Evolutionary conservation across 37 sponge, comb jelly and placozoan genomes (phyloP), one percentile per base, ranked within the genome.

Genomic region (Diacarnus erythraeanus): DNA sequence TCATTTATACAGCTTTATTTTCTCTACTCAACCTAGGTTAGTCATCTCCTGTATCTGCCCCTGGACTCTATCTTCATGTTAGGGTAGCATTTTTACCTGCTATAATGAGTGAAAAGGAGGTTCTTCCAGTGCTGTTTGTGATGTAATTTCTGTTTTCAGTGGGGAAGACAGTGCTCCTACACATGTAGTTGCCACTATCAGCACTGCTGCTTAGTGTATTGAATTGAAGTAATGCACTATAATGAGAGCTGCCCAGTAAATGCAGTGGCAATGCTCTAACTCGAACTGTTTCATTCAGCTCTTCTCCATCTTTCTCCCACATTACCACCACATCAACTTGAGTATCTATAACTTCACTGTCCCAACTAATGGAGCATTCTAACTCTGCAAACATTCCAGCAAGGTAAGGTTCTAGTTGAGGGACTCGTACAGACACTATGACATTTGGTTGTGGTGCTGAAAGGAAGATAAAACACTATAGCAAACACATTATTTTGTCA

Each of bases 121-220:
- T 36, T 8, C 38, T 36, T 9, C 37, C 39, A 37, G 69, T 69
- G 4, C 37, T 36, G 39, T 69, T 69, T 8, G 37, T 69, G 37
- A 69, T 36, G 69, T 29, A 69, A 30, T 6, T 18, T 29, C 8
- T 30, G 37, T 12, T 17, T 29, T 69, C 69, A 69, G 69, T 69
- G 25, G 69, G 38, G 69, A 31, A 35, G 69, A 69, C 38, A 5
- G 38, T 35, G 9, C 38, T 39, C 39, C 4, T 8, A 18, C 69
- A 69, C 38, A 35, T 69, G 69, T 69, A 69, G 69, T 36, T 35
- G 38, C 69, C 69, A 69, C 69, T 69, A 18, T 69, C 69, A 69
- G 69, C 5, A 9, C 34, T 36, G 31, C 69, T 69, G 69, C 69
- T 69, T 6, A 69, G 69, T 21, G 69, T 69, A 36, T 4, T 36